Conservation (phyloP, 2,888 invertebrate genomes). For the Drosophila birchii region DNA sequence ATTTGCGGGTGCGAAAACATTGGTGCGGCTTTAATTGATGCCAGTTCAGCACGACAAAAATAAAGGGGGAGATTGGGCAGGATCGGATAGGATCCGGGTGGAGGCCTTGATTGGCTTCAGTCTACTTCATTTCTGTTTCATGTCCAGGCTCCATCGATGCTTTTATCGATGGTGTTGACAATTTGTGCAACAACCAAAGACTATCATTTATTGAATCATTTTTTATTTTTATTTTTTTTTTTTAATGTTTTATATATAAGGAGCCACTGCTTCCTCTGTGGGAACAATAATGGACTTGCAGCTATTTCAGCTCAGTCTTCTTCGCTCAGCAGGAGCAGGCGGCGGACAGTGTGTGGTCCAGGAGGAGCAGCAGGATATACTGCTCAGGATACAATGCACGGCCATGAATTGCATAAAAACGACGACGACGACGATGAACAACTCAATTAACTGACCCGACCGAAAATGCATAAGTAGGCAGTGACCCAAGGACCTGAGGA, state of each 20-base stretch:
- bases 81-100: neutral
- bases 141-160: constrained; percentile 17
- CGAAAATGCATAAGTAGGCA: constrained; percentile 64
- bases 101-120: constrained; percentile 21
- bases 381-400: constrained; percentile 59
- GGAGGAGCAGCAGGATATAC: constrained; percentile 68
- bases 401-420: constrained; percentile 75
- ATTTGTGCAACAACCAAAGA: constrained; percentile 31
- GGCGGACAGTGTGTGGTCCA: constrained; percentile 70
- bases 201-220: constrained; percentile 34
- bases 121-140: neutral
- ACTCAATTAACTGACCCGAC: constrained; percentile 65
- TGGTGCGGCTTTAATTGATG: constrained; percentile 83
- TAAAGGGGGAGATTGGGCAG: constrained; percentile 2
- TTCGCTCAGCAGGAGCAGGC: constrained; percentile 35
- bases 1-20: constrained; percentile 83
- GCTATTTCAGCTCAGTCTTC: constrained; percentile 4
- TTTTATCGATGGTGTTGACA: constrained; percentile 40
- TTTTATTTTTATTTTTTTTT: neutral
- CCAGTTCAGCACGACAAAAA: constrained; percentile 69
- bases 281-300: neutral
- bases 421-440: constrained; percentile 55
- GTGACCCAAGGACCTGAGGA: constrained; percentile 29
- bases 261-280: constrained; percentile 4
- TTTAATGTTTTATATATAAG: neutral